Base-by-base conservation (phyloP, 37 sponge, comb jelly and placozoan genomes). In the Haliclona indistincta region DNA sequence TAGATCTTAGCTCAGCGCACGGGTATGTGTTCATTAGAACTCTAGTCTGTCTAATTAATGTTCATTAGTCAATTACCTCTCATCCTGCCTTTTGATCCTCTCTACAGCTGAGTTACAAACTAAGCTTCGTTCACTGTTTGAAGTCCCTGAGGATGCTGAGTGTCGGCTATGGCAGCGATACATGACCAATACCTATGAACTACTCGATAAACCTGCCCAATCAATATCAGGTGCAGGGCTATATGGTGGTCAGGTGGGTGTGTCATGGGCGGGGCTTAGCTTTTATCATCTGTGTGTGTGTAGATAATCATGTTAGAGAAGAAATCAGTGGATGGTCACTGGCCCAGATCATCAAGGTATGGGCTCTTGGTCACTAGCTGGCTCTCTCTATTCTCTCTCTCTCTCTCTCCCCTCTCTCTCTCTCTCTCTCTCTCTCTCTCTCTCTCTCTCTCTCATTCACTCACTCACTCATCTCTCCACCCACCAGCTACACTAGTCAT, bases 81-180 rank as follows among this genome's bases (percentile, higher is more conserved):
- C 26, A 4, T 45, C 25, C 40, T 20, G 37, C 28, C 6, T 15
- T 38, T 10, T 37, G 22, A 10, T 13, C 42, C 38, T 38, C 28
- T 8, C 35, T 70, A 5, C 74, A 86, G 81, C 68, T 63, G 76
- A 75, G 17, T 54, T 95, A 13, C 77, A 80, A 67, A 61, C 44
- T 35, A 66, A 34, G 5, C 44, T 86, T 49, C 64, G 56, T 64
- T 70, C 79, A 26, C 62, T 37, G 0, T 91, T 97, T 67, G 28
- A 75, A 17, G 42, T 94, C 2, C 23, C 61, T 5, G 38, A 60
- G 29, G 81, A 80, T 22, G 68, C 68, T 10, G 90, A 82, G 55
- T 76, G 74, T 61, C 75, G 98, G 0, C 52, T 97, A 33, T 97
- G 95, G 92, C 87, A 85, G 35, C 77, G 86, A 38, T 91, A 85